Evolutionary conservation across 2,888 invertebrate genomes (phyloP), one percentile per base, ranked within the genome.

Genomic region (Synergus gifuensis): DNA sequence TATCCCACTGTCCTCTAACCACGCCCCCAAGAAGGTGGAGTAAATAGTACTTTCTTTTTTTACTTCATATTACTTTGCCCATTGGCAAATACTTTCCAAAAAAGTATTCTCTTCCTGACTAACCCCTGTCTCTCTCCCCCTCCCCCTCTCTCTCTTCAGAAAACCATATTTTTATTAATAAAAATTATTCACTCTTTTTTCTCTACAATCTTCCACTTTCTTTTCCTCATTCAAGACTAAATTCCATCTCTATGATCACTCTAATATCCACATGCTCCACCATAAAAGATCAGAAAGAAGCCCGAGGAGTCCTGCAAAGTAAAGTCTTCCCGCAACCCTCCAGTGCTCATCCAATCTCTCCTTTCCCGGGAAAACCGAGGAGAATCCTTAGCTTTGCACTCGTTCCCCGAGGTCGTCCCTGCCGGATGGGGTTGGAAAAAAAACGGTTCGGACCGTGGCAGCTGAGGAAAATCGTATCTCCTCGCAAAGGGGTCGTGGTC

Each of bases 381-480:
- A 69, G 69, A 69, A 69, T 69, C 69, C 69, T 69, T 69, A 69
- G 69, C 69, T 69, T 69, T 69, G 69, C 49, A 69, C 69, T 69
- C 69, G 69, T 69, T 69, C 49, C 36, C 54, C 69, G 69, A 69
- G 69, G 69, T 69, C 46, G 69, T 69, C 28, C 66, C 42, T 66
- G 42, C 44, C 49, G 69, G 49, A 69, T 69, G 49, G 49, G 36
- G 69, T 49, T 69, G 28, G 69, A 49, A 69, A 69, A 69, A 69
- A 67, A 69, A 28, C 69, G 69, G 69, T 28, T 69, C 49, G 69
- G 69, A 69, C 79, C 85, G 84, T 87, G 86, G 87, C 88, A 88
- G 88, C 88, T 86, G 87, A 85, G 87, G 87, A 88, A 89, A 89
- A 88, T 87, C 87, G 88, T 89, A 88, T 86, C 88, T 88, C 80